These are phyloP conservation scores for Drosophila melanica DNA, from an alignment of 1,140 invertebrate genomes.

Conservation along the genomic window DNA sequence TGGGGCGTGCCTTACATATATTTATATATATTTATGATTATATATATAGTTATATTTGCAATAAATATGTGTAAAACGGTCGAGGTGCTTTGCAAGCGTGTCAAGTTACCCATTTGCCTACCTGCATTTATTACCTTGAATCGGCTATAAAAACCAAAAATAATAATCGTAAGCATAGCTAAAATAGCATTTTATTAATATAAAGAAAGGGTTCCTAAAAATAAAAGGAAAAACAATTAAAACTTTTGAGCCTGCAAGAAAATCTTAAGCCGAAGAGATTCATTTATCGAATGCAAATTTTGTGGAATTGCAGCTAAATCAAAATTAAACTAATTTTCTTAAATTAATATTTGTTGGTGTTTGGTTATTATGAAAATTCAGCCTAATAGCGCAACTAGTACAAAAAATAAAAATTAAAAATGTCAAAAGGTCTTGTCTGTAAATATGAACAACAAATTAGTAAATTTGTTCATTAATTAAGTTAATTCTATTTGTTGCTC, in stretches of 20 bases:
- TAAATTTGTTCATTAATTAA: conserved; percentile 32
- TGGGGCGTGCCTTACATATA: not conserved
- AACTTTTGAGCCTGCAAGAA: not conserved
- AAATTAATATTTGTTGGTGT: too few species aligned
- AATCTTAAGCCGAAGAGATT: not conserved
- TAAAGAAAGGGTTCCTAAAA: not conserved
- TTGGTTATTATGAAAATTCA: too few species aligned
- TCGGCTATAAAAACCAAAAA: conserved; percentile 17
- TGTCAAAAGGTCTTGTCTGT: not conserved
- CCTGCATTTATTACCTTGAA: conserved; percentile 11
- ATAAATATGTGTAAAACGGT: conserved; percentile 5
- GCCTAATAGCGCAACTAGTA: too few species aligned
- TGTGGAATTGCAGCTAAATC: not conserved
- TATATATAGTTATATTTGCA: not conserved
- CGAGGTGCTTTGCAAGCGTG: conserved; percentile 4
- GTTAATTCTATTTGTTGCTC: conserved; percentile 13
- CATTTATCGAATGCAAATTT: too few species aligned
- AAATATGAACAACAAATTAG: conserved; percentile 1
- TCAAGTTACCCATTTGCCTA: conserved; percentile 12
- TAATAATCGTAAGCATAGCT: not conserved
- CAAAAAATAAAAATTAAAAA: not conserved
- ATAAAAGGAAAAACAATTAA: not conserved
- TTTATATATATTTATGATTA: not conserved
- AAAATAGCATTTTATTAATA: not conserved
- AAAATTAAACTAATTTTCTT: too few species aligned